Conservation (phyloP, 1,140 invertebrate genomes). For the Pemphigus obesinymphae region DNA sequence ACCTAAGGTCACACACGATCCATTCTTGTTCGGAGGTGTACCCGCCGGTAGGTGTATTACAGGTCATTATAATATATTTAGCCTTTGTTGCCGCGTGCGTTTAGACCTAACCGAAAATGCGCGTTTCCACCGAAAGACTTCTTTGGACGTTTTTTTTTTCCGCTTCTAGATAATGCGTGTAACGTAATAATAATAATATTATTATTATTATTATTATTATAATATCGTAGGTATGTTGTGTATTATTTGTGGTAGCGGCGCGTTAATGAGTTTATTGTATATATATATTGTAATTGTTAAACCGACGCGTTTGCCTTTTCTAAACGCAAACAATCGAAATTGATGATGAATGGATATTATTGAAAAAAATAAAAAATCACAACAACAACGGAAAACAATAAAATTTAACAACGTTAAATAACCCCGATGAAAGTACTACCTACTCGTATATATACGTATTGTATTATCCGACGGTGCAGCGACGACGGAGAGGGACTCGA, state of each 20-base stretch:
- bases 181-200: neutral
- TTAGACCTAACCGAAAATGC: neutral
- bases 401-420: neutral
- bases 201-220: slow-evolving; percentile 1
- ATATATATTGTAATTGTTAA: too few relatives aligned
- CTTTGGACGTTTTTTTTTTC: neutral
- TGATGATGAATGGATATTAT: slow-evolving; percentile 10
- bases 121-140: neutral
- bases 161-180: neutral
- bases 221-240: neutral
- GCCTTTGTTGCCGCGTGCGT: neutral
- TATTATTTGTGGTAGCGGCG: neutral
- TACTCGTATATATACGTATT: too few relatives aligned
- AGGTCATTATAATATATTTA: too few relatives aligned
- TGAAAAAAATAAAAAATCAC: neutral
- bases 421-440: neutral
- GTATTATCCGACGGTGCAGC: neutral
- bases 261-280: slow-evolving; percentile 13
- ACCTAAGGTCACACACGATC: neutral
- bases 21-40: neutral
- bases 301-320: neutral
- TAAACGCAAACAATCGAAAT: slow-evolving; percentile 5
- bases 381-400: neutral
- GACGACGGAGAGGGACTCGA: too few relatives aligned
- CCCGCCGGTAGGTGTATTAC: too few relatives aligned